Evolutionary conservation across 2,113 vertebrate species (phyloP), one percentile per base, ranked within the genome.

Genomic region (Lonchura striata): DNA sequence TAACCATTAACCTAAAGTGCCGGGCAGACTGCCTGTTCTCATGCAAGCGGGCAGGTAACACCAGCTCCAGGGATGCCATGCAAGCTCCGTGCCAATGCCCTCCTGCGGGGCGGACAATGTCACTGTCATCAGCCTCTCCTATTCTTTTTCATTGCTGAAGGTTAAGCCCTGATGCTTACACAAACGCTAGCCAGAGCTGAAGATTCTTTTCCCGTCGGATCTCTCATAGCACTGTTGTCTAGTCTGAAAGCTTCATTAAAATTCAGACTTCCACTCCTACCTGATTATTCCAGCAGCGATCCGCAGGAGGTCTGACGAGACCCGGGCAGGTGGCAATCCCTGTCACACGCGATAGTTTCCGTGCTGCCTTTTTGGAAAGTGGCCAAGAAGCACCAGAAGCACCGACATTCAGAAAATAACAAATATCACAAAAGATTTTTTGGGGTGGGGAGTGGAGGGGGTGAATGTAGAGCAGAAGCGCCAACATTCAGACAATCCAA

Each of bases 381-480:
- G 31, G 41, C 37, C 75, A 79, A 85, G 22, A 57, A 44, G 31
- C 63, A 35, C 5, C 7, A 64, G 23, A 46, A 33, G 15, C n/a
- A 18, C 6, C 13, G 31, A 68, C 66, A 69, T 33, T 65, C 37
- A 22, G 22, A 57, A 90, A 85, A 41, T 4, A 39, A 25, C n/a
- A 63, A 60, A 80, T 15, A 7, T 9, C 35, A 30, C 37, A 75
- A 28, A 65, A 60, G 7, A 13, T n/a, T 33, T n/a, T 9, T 75
- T 13, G 2, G 8, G 7, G 3, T 4, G 5, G 11, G 57, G 3
- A 41, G 41, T 41, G 39, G 11, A 39, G 18, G 2, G 4, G 6
- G 12, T 6, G 20, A 12, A n/a, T 28, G 52, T 16, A 8, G 5
- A 11, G 19, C 21, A 11, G 44, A 50, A 61, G 25, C 0, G 1